Base-by-base conservation (phyloP, 1,140 invertebrate species). In the Ceratina japonica region DNA sequence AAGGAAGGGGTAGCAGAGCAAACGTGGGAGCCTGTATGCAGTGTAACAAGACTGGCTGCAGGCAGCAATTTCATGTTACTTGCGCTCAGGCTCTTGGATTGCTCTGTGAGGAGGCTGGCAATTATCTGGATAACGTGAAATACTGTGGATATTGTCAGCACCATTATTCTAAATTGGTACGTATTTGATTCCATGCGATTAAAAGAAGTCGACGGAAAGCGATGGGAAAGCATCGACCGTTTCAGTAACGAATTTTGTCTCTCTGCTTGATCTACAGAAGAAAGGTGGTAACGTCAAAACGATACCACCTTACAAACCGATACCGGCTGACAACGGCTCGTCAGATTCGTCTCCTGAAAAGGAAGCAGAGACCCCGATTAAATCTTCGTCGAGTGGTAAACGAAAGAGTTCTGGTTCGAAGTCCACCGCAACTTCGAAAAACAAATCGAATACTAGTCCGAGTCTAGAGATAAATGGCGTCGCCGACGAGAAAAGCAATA, bases 61-160 rank as follows among this genome's bases (percentile, higher is more conserved):
- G 97, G 91, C 96, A 98, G 88, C 96, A 97, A 90, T 99, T 99
- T 92, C 98, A 99, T 93, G 98, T 99, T 4, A 99, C 98, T 2
- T 99, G 98, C 93, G 98, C 98, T 16, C 98, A 99, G 91, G 95
- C 96, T 84, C 93, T 97, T 79, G 98, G 98, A n/a, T 93, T 99
- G 62, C 93, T 99, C 13, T 99, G 98, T 91, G 98, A 99, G 92
- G 98, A 99, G 92, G 97, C 97, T 76, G 98, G 97, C 15, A 98
- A 98, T 91, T 98, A 98, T 93, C 93, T 97, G 81, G 97, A 99
- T 89, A 99, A 99, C 94, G 98, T 99, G 3, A 98, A 98, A 89
- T 99, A 99, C 91, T 99, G 98, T 92, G 98, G 98, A 16, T 99
- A 99, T 92, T 99, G 98, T 91, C 96, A 97, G 86, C 96, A 99